phyloP scores from a whole-genome alignment of 2,113 vertebrate species.

The Hylia prasina region DNA sequence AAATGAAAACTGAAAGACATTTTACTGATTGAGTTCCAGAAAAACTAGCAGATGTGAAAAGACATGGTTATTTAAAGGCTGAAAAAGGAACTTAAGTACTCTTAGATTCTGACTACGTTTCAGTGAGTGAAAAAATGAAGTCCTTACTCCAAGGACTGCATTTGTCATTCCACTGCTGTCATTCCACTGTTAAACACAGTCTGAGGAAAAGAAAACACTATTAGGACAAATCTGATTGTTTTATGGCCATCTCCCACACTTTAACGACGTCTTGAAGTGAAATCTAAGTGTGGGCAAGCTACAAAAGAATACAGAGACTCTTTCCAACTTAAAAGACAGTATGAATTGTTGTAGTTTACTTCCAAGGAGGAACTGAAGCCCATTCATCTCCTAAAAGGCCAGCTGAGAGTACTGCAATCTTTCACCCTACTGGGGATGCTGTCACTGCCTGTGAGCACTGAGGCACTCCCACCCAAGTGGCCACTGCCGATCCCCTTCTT shows the following conservation, averaged over 20 bases:
- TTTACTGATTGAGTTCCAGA: background rate
- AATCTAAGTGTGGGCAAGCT: background rate
- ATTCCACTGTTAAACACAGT: background rate
- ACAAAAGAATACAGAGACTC: background rate
- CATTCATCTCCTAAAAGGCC: background rate
- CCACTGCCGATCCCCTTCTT: rapidly evolving
- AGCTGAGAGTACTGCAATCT: background rate
- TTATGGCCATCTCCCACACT: background rate
- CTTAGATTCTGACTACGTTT: background rate
- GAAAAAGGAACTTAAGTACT: background rate
- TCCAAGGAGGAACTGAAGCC: background rate
- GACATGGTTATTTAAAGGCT: background rate
- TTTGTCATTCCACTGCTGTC: background rate
- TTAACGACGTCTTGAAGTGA: background rate
- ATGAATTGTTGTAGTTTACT: background rate
- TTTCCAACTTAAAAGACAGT: background rate
- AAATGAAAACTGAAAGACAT: background rate
- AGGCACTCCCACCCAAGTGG: background rate
- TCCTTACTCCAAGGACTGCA: too few relatives aligned
- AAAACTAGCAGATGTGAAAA: conserved; percentile 1
- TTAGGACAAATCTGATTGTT: background rate
- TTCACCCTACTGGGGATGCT: background rate
- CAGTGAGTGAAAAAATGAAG: background rate
- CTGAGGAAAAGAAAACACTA: background rate
- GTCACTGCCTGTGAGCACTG: background rate